Evolutionary conservation across 2,888 invertebrate species (phyloP).

Genomic region (Anthrax anthrax): DNA sequence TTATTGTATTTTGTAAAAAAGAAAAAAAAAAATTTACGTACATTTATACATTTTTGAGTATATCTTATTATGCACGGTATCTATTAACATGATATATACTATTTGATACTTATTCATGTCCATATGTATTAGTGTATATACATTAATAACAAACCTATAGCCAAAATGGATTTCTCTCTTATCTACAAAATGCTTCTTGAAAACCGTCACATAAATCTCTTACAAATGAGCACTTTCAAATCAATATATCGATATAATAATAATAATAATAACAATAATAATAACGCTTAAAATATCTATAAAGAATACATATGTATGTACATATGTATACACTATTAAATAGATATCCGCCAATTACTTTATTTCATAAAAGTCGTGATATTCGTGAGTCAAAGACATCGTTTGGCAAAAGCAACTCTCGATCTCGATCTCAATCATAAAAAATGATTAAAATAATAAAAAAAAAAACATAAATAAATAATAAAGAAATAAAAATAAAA

Average conservation of each 20-base stretch:
- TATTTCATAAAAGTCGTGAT: neutral
- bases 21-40: too few relatives aligned
- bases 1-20: too few relatives aligned
- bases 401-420: neutral
- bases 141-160: too few relatives aligned
- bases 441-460: neutral
- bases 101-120: too few relatives aligned
- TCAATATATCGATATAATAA: neutral
- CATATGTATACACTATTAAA: neutral
- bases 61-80: too few relatives aligned
- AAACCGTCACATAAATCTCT: neutral
- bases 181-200: too few relatives aligned
- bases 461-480: neutral
- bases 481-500: neutral
- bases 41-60: too few relatives aligned
- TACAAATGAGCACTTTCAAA: neutral
- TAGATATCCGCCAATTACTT: neutral
- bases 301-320: neutral
- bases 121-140: too few relatives aligned
- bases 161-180: too few relatives aligned
- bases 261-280: too few relatives aligned
- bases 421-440: neutral
- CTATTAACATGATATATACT: too few relatives aligned
- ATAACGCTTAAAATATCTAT: too few relatives aligned
- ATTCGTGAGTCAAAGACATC: neutral